phyloP scores from a whole-genome alignment of 2,888 invertebrate species.

The Latheticus oryzae region DNA sequence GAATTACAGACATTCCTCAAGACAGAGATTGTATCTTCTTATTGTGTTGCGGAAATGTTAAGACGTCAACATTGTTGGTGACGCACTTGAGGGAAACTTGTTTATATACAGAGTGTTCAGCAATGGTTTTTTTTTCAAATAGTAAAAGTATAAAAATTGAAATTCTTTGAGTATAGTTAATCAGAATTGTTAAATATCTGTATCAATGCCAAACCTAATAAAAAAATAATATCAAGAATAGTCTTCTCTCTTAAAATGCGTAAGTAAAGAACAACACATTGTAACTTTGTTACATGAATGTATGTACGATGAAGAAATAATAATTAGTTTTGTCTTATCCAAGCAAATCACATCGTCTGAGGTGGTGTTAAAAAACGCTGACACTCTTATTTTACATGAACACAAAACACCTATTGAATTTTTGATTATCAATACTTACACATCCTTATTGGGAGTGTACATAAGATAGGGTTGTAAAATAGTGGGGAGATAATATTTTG shows the following conservation, averaged over 20 bases:
- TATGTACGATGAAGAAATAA: slow-evolving; percentile 53
- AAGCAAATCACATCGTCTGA: slow-evolving; percentile 58
- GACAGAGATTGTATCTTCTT: slow-evolving; percentile 9
- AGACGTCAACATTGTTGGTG: slow-evolving; percentile 19
- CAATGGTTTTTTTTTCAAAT: neutral
- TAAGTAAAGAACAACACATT: slow-evolving; percentile 38
- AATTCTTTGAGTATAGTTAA: neutral
- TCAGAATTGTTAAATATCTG: slow-evolving; percentile 3
- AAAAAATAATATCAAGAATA: slow-evolving; percentile 1
- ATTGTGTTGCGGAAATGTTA: slow-evolving; percentile 23
- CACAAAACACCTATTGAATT: slow-evolving; percentile 58
- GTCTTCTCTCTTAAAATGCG: slow-evolving; percentile 37
- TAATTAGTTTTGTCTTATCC: slow-evolving; percentile 57
- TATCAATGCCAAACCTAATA: slow-evolving; percentile 1
- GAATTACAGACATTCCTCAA: slow-evolving; percentile 18
- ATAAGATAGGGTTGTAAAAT: slow-evolving; percentile 50
- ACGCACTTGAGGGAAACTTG: slow-evolving; percentile 16
- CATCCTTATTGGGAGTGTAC: slow-evolving; percentile 56
- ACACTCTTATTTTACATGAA: slow-evolving; percentile 62
- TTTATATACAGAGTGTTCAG: slow-evolving; percentile 14
- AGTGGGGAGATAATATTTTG: slow-evolving; percentile 52
- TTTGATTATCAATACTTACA: slow-evolving; percentile 53
- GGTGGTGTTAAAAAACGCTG: slow-evolving; percentile 61
- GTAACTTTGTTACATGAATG: slow-evolving; percentile 46
- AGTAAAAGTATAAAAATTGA: neutral